Base-by-base conservation (phyloP, 1,140 invertebrate species). In the Lucilia sericata region DNA sequence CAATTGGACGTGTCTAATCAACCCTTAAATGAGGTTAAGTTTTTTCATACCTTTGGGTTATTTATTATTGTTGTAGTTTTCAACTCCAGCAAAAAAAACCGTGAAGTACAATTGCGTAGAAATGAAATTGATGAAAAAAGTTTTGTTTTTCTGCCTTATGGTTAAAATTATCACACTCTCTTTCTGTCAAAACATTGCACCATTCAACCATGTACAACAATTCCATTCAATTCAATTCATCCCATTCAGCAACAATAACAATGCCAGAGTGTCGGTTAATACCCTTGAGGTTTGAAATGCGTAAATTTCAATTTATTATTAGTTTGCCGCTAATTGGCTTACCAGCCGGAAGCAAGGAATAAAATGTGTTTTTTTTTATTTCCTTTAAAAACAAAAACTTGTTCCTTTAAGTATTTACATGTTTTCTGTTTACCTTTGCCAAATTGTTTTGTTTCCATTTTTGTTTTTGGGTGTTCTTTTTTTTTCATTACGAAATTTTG, bases 241-340 rank as follows among this genome's bases (percentile, higher is more conserved):
- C 25, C 13, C 70, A 17, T 34, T 51, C 13, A 55, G 30, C 47
- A 80, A 42, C 19, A 76, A n/a, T 55, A 55, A 55, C 51, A 55
- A 55, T 42, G 42, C 42, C 5, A 74, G 13, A 36, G 75, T 42
- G 42, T 36, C 42, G 75, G 30, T 65, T 74, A 55, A 36, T 84
- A 55, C 84, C 84, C 81, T 60, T 42, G 84, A 74, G 60, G 42
- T 60, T 65, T 36, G 49, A 82, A 84, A 74, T 88, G 88, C 86
- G 85, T 87, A 75, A 89, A 89, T 88, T 88, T 86, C 87, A 90
- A 90, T 89, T 90, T 89, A 90, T 89, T 90, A 84, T 82, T 90
- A 88, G 87, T 89, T 89, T 76, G 87, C 88, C 88, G 86, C 88
- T 89, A 90, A 90, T 90, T 90, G 88, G 88, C 87, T 89, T 84